A percentile compares a stretch with the other conserved stretches of the same genome.
phyloP scores from a whole-genome alignment of 92 coral and sea anemone genomes.

The Phenganax stokvisi region DNA sequence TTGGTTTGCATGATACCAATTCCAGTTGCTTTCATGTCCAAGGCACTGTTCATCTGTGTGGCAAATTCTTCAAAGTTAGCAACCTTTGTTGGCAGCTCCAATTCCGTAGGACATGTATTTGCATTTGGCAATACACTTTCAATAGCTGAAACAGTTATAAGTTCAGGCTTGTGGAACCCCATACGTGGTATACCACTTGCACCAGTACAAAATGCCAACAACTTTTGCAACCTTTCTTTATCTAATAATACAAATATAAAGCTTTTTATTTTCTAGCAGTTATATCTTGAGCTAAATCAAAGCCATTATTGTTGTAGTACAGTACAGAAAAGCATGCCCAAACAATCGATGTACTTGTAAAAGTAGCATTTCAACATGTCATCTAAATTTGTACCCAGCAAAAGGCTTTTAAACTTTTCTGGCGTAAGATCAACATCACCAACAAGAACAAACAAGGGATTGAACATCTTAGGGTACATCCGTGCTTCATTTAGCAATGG shows the following conservation, averaged over 20 bases:
- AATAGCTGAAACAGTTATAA: not conserved
- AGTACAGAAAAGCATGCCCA: not conserved
- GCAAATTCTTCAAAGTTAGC: not conserved
- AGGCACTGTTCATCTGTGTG: too few species aligned
- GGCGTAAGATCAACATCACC: not conserved
- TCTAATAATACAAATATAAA: not conserved
- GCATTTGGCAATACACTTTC: slow-evolving; percentile 14
- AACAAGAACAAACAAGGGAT: not conserved
- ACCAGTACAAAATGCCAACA: slow-evolving; percentile 20
- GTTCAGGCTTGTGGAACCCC: slow-evolving; percentile 5
- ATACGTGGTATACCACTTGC: not conserved
- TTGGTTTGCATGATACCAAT: too few species aligned
- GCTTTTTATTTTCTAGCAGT: not conserved
- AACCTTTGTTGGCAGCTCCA: not conserved
- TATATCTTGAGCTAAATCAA: too few species aligned
- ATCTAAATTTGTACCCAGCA: not conserved
- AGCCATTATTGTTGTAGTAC: not conserved
- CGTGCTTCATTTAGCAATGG: not conserved
- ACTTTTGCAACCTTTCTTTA: not conserved
- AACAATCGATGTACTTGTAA: not conserved
- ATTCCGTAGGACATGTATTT: not conserved
- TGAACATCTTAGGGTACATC: not conserved
- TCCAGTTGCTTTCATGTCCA: too few species aligned
- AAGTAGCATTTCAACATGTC: not conserved
- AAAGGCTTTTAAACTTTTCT: not conserved